phyloP scores from a whole-genome alignment of 2,797 vertebrate species.

The Lemur catta region DNA sequence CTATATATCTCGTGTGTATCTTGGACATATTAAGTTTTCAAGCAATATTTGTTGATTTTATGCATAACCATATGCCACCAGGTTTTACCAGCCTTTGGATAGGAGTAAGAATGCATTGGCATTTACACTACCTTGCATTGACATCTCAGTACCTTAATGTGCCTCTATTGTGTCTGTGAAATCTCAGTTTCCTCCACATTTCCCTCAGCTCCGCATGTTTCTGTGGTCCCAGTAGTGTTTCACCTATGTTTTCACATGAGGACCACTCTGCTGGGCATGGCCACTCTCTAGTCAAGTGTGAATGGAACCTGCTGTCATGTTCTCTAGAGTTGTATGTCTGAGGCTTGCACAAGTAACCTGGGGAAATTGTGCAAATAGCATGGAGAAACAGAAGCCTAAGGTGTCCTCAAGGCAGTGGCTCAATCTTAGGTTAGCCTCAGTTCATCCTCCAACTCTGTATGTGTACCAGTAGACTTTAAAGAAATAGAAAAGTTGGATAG shows the following conservation, averaged over 20 bases:
- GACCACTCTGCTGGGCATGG: not conserved
- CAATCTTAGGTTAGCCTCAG: not conserved
- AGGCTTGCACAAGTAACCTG: not conserved
- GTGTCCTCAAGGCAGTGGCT: not conserved
- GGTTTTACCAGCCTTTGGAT: not conserved
- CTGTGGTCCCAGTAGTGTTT: not conserved
- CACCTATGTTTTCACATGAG: not conserved
- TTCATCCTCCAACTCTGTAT: not conserved
- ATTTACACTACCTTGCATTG: not conserved
- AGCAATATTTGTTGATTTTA: slow-evolving; percentile 23
- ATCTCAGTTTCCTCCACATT: not conserved
- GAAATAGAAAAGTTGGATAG: not conserved
- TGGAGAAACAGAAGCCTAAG: not conserved
- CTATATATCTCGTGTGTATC: rapidly evolving
- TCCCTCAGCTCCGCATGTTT: not conserved
- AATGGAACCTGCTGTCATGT: not conserved
- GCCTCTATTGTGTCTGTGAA: not conserved
- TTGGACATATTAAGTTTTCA: not conserved
- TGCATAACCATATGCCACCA: not conserved
- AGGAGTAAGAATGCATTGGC: not conserved
- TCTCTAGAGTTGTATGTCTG: not conserved
- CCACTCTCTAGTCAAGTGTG: not conserved
- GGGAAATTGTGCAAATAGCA: not conserved
- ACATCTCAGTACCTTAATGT: not conserved
- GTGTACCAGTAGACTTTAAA: not conserved